phyloP scores from a whole-genome alignment of 2,797 vertebrate species.

The Oryzias sinensis region DNA sequence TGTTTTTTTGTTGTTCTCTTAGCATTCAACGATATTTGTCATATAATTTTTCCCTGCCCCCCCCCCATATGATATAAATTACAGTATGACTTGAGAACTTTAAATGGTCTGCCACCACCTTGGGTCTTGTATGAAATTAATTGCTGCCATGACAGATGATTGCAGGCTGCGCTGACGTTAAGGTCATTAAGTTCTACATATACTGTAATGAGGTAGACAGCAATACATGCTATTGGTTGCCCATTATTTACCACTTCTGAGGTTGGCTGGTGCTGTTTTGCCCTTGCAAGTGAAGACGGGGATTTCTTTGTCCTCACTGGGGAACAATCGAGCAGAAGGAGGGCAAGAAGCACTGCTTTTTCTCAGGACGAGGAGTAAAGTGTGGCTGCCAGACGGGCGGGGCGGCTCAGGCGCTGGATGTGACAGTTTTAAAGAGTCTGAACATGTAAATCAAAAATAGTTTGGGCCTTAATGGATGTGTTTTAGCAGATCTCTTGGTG shows the following conservation, averaged over 20 bases:
- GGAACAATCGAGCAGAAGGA: conserved; percentile 50
- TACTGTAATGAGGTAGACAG: conserved; percentile 78
- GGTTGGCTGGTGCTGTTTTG: conserved; percentile 66
- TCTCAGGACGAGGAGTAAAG: conserved; percentile 16
- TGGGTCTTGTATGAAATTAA: conserved; percentile 72
- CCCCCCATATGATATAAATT: conserved; percentile 54
- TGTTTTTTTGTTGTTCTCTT: conserved; percentile 61
- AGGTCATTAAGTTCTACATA: conserved; percentile 82
- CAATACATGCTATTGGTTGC: conserved; percentile 76
- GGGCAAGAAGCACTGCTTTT: conserved; percentile 33
- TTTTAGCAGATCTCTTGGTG: conserved; percentile 78
- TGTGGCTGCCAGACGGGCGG: conserved; percentile 5
- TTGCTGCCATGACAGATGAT: conserved; percentile 78
- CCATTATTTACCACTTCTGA: conserved; percentile 82
- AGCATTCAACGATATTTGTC: conserved; percentile 63
- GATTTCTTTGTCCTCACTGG: conserved; percentile 45
- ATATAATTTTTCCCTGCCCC: conserved; percentile 37
- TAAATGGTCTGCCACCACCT: conserved; percentile 69
- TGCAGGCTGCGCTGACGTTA: conserved; percentile 65
- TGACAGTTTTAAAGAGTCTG: conserved; percentile 82
- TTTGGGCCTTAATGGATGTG: conserved; percentile 82
- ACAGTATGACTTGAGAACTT: conserved; percentile 67
- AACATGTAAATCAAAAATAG: conserved; percentile 85
- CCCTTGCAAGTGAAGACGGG: conserved; percentile 62
- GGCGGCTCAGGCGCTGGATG: conserved; percentile 55